These are phyloP conservation scores for Ophioderma brevispina DNA, from an alignment of 35 echinoderm and acorn worm species.

Conservation along the genomic window DNA sequence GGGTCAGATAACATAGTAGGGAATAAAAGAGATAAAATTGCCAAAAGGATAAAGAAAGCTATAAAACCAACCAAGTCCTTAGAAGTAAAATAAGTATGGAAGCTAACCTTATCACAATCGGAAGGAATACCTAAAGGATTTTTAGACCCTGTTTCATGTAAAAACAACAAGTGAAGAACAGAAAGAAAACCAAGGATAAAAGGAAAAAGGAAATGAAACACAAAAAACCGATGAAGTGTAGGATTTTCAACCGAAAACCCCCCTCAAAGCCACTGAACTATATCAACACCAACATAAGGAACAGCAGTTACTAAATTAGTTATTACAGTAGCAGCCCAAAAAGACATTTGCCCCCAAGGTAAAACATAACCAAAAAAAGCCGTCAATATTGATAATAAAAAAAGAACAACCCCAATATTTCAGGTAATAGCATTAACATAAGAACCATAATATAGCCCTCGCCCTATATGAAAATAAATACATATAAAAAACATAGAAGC, in stretches of 20 bases:
- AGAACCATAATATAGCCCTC: conserved; percentile 82
- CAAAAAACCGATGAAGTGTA: conserved; percentile 73
- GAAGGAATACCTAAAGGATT: conserved; percentile 64
- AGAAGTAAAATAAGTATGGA: conserved; percentile 63
- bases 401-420: conserved; percentile 71
- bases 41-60: conserved; percentile 2
- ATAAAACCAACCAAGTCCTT: conserved; percentile 74
- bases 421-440: conserved; percentile 54
- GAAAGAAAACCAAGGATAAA: conserved; percentile 62
- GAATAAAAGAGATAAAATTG: conserved; percentile 27
- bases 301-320: conserved; percentile 74
- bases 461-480: conserved; percentile 80
- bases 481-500: conserved; percentile 84
- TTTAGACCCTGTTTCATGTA: conserved; percentile 74
- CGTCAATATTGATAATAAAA: conserved; percentile 56
- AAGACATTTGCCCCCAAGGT: conserved; percentile 89
- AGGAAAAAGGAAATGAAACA: conserved; percentile 80
- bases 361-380: conserved; percentile 82
- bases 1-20: conserved; percentile 62
- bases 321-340: conserved; percentile 84
- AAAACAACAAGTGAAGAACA: conserved; percentile 65
- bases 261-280: conserved; percentile 81
- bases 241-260: conserved; percentile 82
- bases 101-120: conserved; percentile 54
- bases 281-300: conserved; percentile 50